phyloP scores from a whole-genome alignment of 35 echinoderm and acorn worm genomes.

The Ptychodera flava region DNA sequence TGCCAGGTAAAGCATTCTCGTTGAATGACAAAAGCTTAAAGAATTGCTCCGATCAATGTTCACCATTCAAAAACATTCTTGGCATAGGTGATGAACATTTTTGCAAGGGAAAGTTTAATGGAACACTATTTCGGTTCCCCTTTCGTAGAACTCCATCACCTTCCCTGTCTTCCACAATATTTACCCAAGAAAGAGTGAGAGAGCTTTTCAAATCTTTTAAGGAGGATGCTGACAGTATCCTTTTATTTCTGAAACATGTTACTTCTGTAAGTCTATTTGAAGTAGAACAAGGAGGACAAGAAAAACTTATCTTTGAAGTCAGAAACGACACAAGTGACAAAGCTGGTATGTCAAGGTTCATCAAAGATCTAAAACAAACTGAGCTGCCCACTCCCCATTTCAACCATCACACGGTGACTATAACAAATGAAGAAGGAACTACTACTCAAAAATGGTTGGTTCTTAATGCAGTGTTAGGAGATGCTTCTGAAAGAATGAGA shows the following conservation, averaged over 20 bases:
- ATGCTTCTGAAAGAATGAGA: constrained; percentile 1
- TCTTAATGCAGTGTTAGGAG: neutral
- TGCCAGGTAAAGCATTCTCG: neutral
- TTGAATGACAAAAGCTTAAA: neutral
- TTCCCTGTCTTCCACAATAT: constrained; percentile 18
- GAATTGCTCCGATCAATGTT: constrained; percentile 49
- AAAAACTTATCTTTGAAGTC: neutral
- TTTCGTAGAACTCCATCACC: constrained; percentile 28
- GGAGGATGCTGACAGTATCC: constrained; percentile 49
- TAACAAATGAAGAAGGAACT: neutral
- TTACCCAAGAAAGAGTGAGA: constrained; percentile 21
- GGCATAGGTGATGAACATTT: neutral
- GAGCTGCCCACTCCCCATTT: neutral
- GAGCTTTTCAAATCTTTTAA: constrained; percentile 48
- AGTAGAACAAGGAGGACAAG: neutral
- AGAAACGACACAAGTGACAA: neutral
- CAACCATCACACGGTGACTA: neutral
- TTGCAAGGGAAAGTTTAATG: constrained; percentile 6
- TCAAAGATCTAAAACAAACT: neutral
- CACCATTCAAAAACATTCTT: constrained; percentile 45
- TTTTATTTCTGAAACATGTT: constrained; percentile 67
- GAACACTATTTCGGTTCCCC: constrained; percentile 82
- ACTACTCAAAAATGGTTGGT: neutral
- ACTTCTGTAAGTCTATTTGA: constrained; percentile 7
- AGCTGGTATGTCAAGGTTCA: neutral